Conservation (phyloP, 2,113 vertebrate genomes). For the Clinocottus analis region DNA sequence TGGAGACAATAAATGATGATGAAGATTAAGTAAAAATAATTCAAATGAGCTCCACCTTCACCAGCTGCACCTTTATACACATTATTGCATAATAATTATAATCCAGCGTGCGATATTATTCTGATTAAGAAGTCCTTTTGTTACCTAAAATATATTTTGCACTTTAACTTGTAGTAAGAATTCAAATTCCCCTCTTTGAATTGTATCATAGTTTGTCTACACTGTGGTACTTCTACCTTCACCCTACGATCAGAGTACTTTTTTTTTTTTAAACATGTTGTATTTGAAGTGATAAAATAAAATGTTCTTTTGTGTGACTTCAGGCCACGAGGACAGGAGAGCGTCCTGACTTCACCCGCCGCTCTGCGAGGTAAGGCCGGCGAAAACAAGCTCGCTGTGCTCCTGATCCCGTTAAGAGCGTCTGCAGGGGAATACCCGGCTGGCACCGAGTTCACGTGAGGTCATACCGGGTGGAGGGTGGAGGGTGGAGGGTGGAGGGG, state of each 20-base stretch:
- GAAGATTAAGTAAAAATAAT: not conserved
- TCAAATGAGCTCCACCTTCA: not conserved
- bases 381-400: not conserved
- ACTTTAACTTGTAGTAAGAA: too few species aligned
- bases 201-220: not conserved
- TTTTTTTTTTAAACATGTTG: too few species aligned
- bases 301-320: too few species aligned
- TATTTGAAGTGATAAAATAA: too few species aligned
- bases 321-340: too few species aligned
- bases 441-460: not conserved
- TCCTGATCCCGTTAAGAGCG: constrained; percentile 30
- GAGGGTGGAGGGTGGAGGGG: not conserved
- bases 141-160: too few species aligned
- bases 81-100: not conserved
- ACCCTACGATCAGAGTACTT: not conserved
- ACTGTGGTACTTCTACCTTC: not conserved
- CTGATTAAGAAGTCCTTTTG: not conserved
- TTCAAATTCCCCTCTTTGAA: not conserved
- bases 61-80: not conserved
- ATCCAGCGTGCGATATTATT: not conserved
- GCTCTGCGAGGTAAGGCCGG: not conserved
- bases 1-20: not conserved
- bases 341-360: not conserved
- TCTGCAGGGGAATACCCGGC: constrained; percentile 12
- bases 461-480: not conserved